A percentile compares a stretch with the other conserved stretches of the same genome.
Conservation (phyloP, 2,113 vertebrate genomes). For the Microcebus griseorufus region DNA sequence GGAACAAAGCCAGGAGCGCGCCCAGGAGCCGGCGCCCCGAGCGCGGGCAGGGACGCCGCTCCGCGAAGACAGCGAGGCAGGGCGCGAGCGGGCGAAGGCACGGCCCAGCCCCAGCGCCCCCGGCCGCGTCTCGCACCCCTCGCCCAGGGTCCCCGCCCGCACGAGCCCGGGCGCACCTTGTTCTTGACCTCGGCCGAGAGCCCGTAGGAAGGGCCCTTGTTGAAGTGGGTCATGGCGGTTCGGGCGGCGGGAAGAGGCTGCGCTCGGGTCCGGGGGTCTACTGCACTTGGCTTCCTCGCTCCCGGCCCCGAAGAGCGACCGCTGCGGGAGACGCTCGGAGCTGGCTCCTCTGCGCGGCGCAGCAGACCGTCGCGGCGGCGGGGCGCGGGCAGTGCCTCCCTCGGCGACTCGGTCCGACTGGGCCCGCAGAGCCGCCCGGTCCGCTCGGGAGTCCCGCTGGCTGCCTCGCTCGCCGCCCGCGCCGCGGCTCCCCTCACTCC, state of each 20-base stretch:
- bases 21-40: not conserved
- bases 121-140: not conserved
- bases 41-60: not conserved
- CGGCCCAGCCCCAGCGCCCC: not conserved
- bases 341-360: not conserved
- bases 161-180: conserved; percentile 86
- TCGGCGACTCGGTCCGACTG: not conserved
- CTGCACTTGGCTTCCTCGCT: not conserved
- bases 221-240: conserved; percentile 92
- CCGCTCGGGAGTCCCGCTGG: not conserved
- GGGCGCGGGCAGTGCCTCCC: not conserved
- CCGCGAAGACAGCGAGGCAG: fast-evolving
- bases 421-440: not conserved
- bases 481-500: conserved; percentile 2
- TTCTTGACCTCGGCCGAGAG: conserved; percentile 95
- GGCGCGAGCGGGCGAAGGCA: not conserved
- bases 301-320: conserved; percentile 10
- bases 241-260: conserved; percentile 14
- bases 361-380: not conserved
- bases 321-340: conserved; percentile 27
- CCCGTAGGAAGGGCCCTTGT: conserved; percentile 95
- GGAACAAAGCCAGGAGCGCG: conserved; percentile 66
- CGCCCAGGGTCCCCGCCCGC: not conserved
- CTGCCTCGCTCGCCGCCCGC: not conserved
- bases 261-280: not conserved